A percentile compares a stretch with the other conserved stretches of the same genome.
Evolutionary conservation across 2,888 invertebrate genomes (phyloP).

Genomic region (Didymodactylos carnosus): DNA sequence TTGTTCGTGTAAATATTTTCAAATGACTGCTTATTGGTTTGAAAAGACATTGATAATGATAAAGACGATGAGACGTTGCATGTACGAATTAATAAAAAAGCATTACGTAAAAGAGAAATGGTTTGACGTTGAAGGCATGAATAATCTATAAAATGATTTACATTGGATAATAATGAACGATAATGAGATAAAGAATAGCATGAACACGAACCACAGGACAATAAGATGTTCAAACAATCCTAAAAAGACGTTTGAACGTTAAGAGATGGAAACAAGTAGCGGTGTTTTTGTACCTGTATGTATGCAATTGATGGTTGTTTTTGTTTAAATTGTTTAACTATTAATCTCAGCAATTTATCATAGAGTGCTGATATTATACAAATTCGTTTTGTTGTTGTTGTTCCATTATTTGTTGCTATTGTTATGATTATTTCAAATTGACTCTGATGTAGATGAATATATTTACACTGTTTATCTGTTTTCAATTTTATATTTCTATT

Average conservation of each 20-base stretch:
- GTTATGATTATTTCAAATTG: not conserved
- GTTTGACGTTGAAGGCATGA: not conserved
- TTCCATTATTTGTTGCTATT: no score
- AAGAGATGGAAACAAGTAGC: not conserved
- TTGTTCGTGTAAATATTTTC: no score
- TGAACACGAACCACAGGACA: not conserved
- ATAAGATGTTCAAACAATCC: not conserved
- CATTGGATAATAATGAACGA: not conserved
- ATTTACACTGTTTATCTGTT: not conserved
- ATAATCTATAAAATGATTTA: not conserved
- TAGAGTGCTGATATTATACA: not conserved
- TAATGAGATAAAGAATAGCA: not conserved
- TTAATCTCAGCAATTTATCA: not conserved
- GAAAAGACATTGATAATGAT: not conserved
- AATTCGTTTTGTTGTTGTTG: not conserved
- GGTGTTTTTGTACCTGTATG: not conserved
- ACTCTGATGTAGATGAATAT: not conserved
- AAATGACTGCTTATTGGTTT: no score
- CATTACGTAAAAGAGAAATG: not conserved
- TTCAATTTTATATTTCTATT: not conserved
- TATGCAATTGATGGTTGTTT: not conserved
- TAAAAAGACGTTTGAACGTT: not conserved
- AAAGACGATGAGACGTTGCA: not conserved
- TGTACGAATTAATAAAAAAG: not conserved
- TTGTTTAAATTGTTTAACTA: not conserved